Percentiles rank a stretch among this genome's conserved stretches.
These are phyloP conservation scores for Drosophila subquinaria DNA, from an alignment of 2,888 invertebrate genomes.

Conservation along the genomic window DNA sequence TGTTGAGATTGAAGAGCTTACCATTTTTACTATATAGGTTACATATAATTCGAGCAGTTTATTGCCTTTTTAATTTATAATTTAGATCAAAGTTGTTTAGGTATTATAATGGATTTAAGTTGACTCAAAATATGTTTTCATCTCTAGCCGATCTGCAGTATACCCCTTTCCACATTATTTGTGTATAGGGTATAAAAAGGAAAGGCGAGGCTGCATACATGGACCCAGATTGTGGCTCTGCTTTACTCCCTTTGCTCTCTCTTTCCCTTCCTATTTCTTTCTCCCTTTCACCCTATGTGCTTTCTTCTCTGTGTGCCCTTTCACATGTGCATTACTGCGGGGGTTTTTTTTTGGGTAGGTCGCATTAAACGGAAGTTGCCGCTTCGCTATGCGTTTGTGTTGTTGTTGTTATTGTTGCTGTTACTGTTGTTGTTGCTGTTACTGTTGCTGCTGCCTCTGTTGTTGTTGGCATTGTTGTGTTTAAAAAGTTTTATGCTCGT, in stretches of 20 bases:
- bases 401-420: slow-evolving; percentile 36
- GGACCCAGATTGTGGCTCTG: slow-evolving; percentile 27
- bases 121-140: no score
- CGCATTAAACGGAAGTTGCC: slow-evolving; percentile 80
- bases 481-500: slow-evolving; percentile 83
- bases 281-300: background rate
- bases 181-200: slow-evolving; percentile 47
- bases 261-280: background rate
- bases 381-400: slow-evolving; percentile 77
- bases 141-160: no score
- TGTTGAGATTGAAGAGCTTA: no score
- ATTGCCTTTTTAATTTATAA: no score
- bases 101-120: no score
- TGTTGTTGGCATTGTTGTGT: slow-evolving; percentile 74
- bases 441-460: slow-evolving; percentile 23
- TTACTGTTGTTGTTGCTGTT: slow-evolving; percentile 25
- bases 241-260: slow-evolving; percentile 5
- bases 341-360: slow-evolving; percentile 41
- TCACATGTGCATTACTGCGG: slow-evolving; percentile 74
- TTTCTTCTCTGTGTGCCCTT: slow-evolving; percentile 37
- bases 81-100: no score
- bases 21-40: no score
- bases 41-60: no score
- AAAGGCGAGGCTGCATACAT: slow-evolving; percentile 52
- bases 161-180: background rate